Evolutionary conservation across 1,140 invertebrate genomes (phyloP).

Genomic region (Bombus waltoni): DNA sequence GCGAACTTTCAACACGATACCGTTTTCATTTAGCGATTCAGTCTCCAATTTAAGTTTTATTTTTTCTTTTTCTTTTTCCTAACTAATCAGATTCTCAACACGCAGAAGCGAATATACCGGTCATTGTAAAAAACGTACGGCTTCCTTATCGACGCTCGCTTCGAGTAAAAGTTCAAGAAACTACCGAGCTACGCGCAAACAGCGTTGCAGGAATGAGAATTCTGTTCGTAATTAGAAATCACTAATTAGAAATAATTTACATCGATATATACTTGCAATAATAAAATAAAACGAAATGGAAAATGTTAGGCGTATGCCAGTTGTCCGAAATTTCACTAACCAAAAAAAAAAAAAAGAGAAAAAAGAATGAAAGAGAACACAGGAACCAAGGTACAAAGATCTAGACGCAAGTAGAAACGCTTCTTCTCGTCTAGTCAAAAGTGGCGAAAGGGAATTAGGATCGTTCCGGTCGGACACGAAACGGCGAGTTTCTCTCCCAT

Average conservation of each 20-base stretch:
- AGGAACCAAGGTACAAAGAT: neutral
- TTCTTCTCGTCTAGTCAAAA: neutral
- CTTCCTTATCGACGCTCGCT: slow-evolving; percentile 40
- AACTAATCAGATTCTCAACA: too few relatives aligned
- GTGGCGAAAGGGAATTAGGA: slow-evolving; percentile 20
- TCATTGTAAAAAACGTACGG: slow-evolving; percentile 8
- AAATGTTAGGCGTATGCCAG: too few relatives aligned
- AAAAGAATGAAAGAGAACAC: neutral
- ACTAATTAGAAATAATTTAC: neutral
- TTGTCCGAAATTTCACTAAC: neutral
- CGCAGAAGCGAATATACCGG: neutral
- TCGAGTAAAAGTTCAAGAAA: slow-evolving; percentile 22
- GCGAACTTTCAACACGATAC: neutral
- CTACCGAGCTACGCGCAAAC: neutral
- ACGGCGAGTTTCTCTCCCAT: slow-evolving; percentile 41
- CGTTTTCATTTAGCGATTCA: neutral
- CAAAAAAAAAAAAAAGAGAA: neutral
- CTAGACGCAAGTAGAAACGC: neutral
- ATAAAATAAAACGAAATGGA: too few relatives aligned
- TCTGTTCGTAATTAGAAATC: neutral
- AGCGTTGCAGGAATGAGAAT: neutral
- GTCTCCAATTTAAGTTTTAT: too few relatives aligned
- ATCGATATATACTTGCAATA: neutral
- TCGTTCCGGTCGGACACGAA: slow-evolving; percentile 28
- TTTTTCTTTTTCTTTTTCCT: neutral